Evolutionary conservation across 30 jellyfish, hydroid and myxozoan species (phyloP).

Genomic region (Hydra vulgaris): DNA sequence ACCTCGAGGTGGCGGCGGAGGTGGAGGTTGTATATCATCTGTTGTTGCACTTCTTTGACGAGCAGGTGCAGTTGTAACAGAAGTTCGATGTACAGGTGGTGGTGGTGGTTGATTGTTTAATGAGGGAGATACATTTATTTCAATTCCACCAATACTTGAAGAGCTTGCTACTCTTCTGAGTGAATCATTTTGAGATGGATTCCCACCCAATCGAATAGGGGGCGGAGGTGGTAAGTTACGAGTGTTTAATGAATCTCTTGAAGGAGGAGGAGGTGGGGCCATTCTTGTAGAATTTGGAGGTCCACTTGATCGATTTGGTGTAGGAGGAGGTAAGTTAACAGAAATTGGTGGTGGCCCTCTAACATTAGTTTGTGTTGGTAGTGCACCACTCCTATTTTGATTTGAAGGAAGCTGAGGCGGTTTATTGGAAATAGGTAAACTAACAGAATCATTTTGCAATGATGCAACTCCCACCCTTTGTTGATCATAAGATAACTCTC

Average conservation of each 20-base stretch:
- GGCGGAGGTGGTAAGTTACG: conserved; percentile 5
- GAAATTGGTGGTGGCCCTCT: conserved; percentile 22
- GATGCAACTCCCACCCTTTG: background rate
- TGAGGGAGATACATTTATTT: background rate
- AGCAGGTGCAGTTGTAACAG: background rate
- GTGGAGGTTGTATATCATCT: conserved; percentile 16
- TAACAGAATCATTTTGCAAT: background rate
- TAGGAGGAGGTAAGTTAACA: conserved; percentile 34
- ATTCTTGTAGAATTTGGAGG: conserved; percentile 14
- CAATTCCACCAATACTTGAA: conserved; percentile 4
- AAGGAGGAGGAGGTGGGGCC: conserved; percentile 38
- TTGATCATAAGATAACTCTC: background rate
- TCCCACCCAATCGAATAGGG: background rate
- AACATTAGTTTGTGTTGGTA: conserved; percentile 28
- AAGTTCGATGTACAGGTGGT: conserved; percentile 17
- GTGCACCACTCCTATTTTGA: conserved; percentile 25
- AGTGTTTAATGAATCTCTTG: background rate
- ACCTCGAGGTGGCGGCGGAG: conserved; percentile 24
- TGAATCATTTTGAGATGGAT: background rate
- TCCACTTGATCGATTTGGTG: conserved; percentile 30
- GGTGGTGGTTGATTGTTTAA: conserved; percentile 20
- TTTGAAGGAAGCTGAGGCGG: background rate
- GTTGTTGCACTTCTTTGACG: background rate
- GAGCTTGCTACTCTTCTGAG: conserved; percentile 1
- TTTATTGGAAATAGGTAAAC: background rate